Evolutionary conservation across 2,113 vertebrate species (phyloP).

Genomic region (Riparia riparia): DNA sequence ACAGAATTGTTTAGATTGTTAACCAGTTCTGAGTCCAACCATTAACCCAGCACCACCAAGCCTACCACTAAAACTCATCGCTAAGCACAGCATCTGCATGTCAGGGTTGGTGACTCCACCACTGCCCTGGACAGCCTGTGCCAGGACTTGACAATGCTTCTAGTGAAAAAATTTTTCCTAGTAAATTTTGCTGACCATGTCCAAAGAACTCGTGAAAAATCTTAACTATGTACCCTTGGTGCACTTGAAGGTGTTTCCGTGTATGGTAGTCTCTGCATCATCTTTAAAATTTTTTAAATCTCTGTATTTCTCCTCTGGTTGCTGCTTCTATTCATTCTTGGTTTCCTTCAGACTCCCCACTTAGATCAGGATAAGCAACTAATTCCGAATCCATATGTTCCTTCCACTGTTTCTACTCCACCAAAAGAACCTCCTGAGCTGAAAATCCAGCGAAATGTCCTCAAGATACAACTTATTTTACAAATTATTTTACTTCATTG

Average conservation of each 20-base stretch:
- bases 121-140: not conserved
- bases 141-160: not conserved
- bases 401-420: not conserved
- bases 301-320: not conserved
- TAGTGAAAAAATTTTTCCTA: not conserved
- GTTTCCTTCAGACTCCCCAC: not conserved
- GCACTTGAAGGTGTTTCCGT: not conserved
- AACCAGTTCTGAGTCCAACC: not conserved
- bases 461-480: not conserved
- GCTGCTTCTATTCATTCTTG: not conserved
- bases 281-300: not conserved
- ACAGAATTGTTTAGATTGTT: not conserved
- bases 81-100: not conserved
- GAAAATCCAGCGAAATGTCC: not conserved
- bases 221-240: not conserved
- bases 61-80: accelerated
- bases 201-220: not conserved
- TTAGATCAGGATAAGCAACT: not conserved
- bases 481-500: not conserved
- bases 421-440: not conserved
- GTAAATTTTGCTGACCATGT: not conserved
- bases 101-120: not conserved
- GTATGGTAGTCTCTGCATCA: not conserved
- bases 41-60: not conserved
- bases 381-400: not conserved